Evolutionary conservation across 2,888 invertebrate genomes (phyloP).

Genomic region (Kuschelorhynchus macadamiae): DNA sequence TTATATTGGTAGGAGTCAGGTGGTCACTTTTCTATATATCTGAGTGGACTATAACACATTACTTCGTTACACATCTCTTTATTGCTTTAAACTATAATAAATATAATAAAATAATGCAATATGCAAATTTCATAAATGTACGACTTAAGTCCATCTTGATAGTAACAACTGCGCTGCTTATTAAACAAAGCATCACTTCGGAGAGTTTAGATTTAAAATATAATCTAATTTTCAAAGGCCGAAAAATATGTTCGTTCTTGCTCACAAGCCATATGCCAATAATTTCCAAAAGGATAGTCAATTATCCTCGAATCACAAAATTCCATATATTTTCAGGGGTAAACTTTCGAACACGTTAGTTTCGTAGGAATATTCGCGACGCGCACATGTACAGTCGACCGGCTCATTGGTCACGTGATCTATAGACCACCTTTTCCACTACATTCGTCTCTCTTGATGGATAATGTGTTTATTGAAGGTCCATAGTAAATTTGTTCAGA

Average conservation of each 20-base stretch:
- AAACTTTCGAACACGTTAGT: slow-evolving; percentile 20
- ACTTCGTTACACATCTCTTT: too few relatives aligned
- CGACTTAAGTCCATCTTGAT: too few relatives aligned
- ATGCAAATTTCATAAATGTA: too few relatives aligned
- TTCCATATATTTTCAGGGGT: slow-evolving; percentile 25
- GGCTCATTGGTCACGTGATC: slow-evolving; percentile 35
- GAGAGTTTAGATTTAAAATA: too few relatives aligned
- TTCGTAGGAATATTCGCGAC: slow-evolving; percentile 1
- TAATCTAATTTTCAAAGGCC: too few relatives aligned
- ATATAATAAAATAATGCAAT: too few relatives aligned
- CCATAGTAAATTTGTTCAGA: not conserved
- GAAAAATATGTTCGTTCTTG: not conserved
- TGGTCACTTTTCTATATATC: too few relatives aligned
- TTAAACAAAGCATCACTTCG: too few relatives aligned
- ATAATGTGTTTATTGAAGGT: slow-evolving; percentile 39
- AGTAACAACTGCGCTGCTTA: too few relatives aligned
- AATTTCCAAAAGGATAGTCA: slow-evolving; percentile 31
- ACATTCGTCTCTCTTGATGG: slow-evolving; percentile 29
- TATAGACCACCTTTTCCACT: slow-evolving; percentile 40
- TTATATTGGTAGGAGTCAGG: too few relatives aligned
- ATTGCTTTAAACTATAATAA: too few relatives aligned
- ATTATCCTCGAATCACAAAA: slow-evolving; percentile 24
- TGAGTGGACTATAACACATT: too few relatives aligned
- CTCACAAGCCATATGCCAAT: slow-evolving; percentile 24
- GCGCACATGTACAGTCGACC: slow-evolving; percentile 26